These are phyloP conservation scores for Clarias laeviceps DNA, from an alignment of 2,797 vertebrate genomes.

Conservation along the genomic window DNA sequence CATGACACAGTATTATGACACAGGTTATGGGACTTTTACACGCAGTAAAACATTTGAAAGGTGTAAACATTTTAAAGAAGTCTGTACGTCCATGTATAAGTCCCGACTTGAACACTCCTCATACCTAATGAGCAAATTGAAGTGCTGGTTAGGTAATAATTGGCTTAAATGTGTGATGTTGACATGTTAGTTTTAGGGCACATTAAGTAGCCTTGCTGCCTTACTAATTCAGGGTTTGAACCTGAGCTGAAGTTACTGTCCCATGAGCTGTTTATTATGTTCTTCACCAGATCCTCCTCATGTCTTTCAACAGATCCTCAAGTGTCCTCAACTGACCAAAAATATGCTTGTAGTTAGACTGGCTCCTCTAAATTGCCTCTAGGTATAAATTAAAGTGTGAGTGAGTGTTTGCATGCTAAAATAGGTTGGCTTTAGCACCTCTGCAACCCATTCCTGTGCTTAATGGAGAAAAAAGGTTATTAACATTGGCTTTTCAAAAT, in stretches of 20 bases:
- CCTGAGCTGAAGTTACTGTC: background rate
- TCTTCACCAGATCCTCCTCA: background rate
- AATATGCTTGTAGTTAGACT: background rate
- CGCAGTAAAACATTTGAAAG: no score
- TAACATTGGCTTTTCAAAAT: no score
- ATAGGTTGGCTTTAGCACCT: background rate
- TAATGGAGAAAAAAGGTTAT: no score
- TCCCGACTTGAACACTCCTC: no score
- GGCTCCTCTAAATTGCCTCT: background rate
- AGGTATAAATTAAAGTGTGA: background rate
- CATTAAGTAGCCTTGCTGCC: background rate
- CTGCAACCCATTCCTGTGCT: no score
- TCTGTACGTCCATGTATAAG: no score
- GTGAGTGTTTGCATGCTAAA: background rate
- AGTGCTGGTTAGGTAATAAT: background rate
- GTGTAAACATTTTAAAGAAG: no score
- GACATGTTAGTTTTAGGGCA: background rate
- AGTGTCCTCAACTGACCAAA: background rate
- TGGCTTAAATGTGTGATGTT: background rate
- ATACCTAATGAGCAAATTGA: background rate
- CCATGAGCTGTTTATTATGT: background rate
- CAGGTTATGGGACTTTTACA: no score
- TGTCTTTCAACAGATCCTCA: background rate
- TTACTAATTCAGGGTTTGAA: background rate
- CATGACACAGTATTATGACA: no score